Conservation (phyloP, 2,113 vertebrate genomes). For the Serilophus lunatus region DNA sequence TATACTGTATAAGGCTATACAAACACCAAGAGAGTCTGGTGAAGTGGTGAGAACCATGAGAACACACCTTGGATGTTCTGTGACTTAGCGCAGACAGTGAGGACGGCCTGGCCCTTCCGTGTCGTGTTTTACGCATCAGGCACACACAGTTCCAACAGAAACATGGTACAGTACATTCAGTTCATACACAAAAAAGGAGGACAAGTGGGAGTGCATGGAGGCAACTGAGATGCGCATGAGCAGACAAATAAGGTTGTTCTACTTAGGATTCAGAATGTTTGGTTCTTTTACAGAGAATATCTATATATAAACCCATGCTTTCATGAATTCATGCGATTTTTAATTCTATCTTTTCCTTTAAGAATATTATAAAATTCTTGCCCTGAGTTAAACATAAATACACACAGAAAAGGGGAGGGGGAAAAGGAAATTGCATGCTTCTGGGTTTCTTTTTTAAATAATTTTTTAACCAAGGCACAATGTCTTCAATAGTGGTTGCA, state of each 20-base stretch:
- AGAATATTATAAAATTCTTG: conserved; percentile 57
- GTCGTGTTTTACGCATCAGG: background rate
- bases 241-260: conserved; percentile 19
- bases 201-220: background rate
- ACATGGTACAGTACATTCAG: background rate
- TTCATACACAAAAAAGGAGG: background rate
- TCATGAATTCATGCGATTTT: conserved; percentile 53
- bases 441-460: background rate
- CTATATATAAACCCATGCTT: conserved; percentile 43
- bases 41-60: conserved; percentile 18
- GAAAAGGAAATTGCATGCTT: conserved; percentile 14
- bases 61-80: background rate
- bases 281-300: conserved; percentile 28
- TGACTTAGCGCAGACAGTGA: background rate
- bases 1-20: conserved; percentile 36
- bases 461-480: conserved; percentile 60
- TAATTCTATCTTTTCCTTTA: conserved; percentile 29
- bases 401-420: background rate
- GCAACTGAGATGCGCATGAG: background rate
- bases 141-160: background rate
- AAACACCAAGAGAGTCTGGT: conserved; percentile 8
- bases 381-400: conserved; percentile 64
- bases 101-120: background rate
- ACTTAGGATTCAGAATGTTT: background rate
- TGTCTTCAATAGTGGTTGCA: conserved; percentile 41